Base-by-base conservation (phyloP, 1,140 invertebrate genomes). In the Heterodera carotae region DNA sequence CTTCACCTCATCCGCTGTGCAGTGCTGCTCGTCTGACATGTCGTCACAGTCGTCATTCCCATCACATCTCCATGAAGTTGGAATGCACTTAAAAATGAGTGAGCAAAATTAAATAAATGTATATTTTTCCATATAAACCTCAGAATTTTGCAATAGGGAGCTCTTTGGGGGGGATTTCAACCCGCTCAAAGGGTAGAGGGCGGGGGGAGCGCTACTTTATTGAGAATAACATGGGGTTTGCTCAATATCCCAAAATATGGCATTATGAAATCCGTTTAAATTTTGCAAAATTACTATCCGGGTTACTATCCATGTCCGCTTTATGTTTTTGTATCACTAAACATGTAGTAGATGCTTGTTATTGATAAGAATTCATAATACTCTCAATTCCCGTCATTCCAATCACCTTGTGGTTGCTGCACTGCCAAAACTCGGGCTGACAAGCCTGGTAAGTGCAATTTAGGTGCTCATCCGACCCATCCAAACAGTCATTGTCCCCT, bases 401-500 rank as follows among this genome's bases (percentile, higher is more conserved):
- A 66, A 98, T 92, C 87, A 96, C 99, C 76, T 93, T 92, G 71
- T 93, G 92, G 89, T 97, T 98, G 39, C 92, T 92, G 88, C 97
- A 99, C 81, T 93, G 92, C 76, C 84, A 84, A 53, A 86, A 87
- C 4, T 85, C 86, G 0, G 81, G 80, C 25, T 85, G 85, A 67
- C 85, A 87, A 15, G 80, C 69, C 7, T 81, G 75, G 59, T 88
- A 89, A 1, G 85, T 94, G 85, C 94, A 96, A 83, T 93, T 92
- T 86, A 94, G 94, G 10, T 93, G 93, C 89, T 96, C 94, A 82
- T 96, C 94, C 15, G 93, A 93, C 8, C 94, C 94, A 84, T 96
- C 94, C 0, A 94, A 93, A 84, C 94, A 96, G 85, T 96, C 94
- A 83, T 96, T 95, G 29, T 83, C 83, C 15, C 83, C 48, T 53